Evolutionary conservation across 1,140 invertebrate genomes (phyloP).

Genomic region (Papilio glaucus): DNA sequence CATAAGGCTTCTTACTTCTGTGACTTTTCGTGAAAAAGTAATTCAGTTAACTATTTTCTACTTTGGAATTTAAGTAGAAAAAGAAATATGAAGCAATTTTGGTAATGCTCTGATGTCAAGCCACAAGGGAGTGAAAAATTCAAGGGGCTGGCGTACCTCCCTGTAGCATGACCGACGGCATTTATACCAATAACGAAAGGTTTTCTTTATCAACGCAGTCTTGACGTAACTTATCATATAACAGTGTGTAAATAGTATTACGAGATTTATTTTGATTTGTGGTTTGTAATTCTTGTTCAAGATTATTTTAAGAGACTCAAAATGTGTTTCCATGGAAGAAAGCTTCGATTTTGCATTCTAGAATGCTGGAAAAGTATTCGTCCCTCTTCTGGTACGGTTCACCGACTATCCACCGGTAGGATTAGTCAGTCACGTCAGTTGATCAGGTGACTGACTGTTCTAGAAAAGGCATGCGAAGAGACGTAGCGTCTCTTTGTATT

Average conservation of each 20-base stretch:
- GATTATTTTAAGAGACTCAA: too few species aligned
- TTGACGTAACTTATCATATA: neutral
- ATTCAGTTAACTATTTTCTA: constrained; percentile 75
- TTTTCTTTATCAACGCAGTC: neutral
- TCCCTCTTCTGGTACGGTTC: too few species aligned
- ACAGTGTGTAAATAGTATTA: neutral
- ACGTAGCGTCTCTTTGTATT: too few species aligned
- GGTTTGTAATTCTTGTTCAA: too few species aligned
- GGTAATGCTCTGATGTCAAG: constrained; percentile 81
- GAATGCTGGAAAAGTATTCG: too few species aligned
- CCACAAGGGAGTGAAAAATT: constrained; percentile 82
- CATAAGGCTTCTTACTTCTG: neutral
- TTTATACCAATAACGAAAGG: constrained; percentile 15
- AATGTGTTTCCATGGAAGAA: too few species aligned
- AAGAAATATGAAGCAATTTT: constrained; percentile 83
- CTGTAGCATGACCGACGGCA: constrained; percentile 55
- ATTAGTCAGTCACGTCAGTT: too few species aligned
- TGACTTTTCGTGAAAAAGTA: constrained; percentile 61
- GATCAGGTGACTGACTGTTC: too few species aligned
- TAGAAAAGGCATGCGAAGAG: too few species aligned
- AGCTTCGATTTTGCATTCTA: too few species aligned
- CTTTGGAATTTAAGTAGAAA: constrained; percentile 69
- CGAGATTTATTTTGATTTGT: too few species aligned
- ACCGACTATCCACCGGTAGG: too few species aligned
- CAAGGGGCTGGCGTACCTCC: constrained; percentile 77